phyloP scores from a whole-genome alignment of 2,888 invertebrate species.

The Ashinkailepas kermadecensis region DNA sequence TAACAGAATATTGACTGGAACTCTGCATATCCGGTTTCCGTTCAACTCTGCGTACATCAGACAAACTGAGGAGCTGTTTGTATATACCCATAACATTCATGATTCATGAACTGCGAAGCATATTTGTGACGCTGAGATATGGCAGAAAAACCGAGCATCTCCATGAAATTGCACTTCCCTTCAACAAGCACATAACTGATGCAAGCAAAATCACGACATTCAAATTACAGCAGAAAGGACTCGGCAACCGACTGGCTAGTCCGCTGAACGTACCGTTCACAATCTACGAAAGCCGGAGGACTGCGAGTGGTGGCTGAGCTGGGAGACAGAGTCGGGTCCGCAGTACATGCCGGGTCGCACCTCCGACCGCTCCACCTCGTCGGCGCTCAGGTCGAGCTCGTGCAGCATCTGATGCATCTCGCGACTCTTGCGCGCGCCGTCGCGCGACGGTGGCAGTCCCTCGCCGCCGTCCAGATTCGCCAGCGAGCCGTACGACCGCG shows the following conservation, averaged over 20 bases:
- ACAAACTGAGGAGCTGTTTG: too few species aligned
- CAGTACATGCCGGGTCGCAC: slow-evolving; percentile 54
- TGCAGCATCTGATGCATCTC: slow-evolving; percentile 90
- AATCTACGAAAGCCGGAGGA: slow-evolving; percentile 28
- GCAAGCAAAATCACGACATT: too few species aligned
- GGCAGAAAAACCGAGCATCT: too few species aligned
- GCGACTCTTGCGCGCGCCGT: slow-evolving; percentile 30
- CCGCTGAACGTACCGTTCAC: slow-evolving; percentile 25
- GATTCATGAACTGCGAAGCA: too few species aligned
- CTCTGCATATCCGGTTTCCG: too few species aligned
- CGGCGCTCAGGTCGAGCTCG: slow-evolving; percentile 74
- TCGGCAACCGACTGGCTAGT: not conserved
- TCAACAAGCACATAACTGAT: too few species aligned
- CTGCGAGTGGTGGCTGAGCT: slow-evolving; percentile 20
- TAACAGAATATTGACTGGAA: too few species aligned
- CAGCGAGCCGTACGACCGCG: slow-evolving; percentile 82
- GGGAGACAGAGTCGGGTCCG: slow-evolving; percentile 28
- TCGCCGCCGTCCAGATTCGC: slow-evolving; percentile 78
- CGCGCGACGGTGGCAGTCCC: slow-evolving; percentile 35
- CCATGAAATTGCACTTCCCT: too few species aligned
- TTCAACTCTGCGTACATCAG: too few species aligned
- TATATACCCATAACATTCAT: too few species aligned
- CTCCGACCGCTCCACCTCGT: slow-evolving; percentile 61
- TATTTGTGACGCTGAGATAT: too few species aligned
- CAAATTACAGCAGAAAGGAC: not conserved